Base-by-base conservation (phyloP, 2,113 vertebrate species). In the human region DNA sequence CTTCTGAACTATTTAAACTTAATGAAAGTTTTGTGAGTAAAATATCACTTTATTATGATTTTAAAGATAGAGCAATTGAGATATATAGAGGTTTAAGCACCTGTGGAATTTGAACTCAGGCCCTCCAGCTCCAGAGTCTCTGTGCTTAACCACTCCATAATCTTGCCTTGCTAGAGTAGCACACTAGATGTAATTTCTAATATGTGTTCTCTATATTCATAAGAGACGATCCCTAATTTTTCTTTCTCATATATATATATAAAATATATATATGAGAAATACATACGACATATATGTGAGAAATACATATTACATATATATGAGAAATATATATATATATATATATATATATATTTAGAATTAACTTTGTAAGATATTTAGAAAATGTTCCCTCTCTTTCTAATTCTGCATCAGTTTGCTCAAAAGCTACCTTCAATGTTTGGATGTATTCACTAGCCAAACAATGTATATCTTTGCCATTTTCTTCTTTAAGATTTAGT, bases 141-240 rank as follows among this genome's bases (percentile, higher is more conserved):
- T 84, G 25, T 1, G 1, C 0, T 7, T 40, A 45, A 32, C 7
- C 2, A 20, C 2, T 32, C 9, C 13, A 18, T 35, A 50, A 79
- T 50, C 27, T 50, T 50, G 30, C 27, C 30, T 79, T 16, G 4
- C 45, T 79, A 20, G 45, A 50, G 30, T 30, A 79, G 16, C 48
- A 48, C 27, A 48, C 27, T 78, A 48, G 43, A 18, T 48, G 16
- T 3, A 30, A 30, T 48, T 48, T 45, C 75, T 78, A 32, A 18
- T 5, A 16, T 32, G 25, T 48, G 4, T 48, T 78, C 16, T 78
- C 75, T 78, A 4, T 18, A 48, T 18, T 4, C 14, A 48, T 32
- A 76, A 48, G 4, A 48, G 27, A 78, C 48, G 27, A 18, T 78
- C 75, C 27, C 7, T 48, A 78, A 48, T 78, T 78, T 78, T 78